These are phyloP conservation scores for Platalea minor DNA, from an alignment of 2,797 vertebrate species.

Conservation along the genomic window DNA sequence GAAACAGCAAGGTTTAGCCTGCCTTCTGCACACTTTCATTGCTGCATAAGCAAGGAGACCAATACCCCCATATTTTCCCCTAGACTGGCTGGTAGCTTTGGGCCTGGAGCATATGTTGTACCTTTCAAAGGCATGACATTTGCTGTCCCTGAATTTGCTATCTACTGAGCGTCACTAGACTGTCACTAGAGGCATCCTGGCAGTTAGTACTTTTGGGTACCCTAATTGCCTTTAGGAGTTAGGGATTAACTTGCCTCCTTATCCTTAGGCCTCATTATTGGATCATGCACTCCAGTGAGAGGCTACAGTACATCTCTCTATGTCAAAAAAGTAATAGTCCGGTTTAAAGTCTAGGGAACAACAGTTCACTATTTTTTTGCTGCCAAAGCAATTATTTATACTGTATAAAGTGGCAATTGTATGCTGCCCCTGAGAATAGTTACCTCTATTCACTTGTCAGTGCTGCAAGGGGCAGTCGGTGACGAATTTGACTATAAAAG, in stretches of 20 bases:
- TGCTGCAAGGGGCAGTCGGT: background rate
- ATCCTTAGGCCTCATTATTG: background rate
- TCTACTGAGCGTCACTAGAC: background rate
- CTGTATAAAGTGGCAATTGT: background rate
- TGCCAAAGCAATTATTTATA: background rate
- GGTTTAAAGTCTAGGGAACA: background rate
- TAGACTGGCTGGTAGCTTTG: background rate
- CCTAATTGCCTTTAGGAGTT: background rate
- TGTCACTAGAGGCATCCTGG: background rate
- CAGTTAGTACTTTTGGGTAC: background rate
- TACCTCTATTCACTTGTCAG: background rate
- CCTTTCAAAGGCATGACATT: background rate
- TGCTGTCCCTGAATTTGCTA: background rate
- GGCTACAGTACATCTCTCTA: background rate
- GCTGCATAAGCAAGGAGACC: background rate
- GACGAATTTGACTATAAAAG: background rate
- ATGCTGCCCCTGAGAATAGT: background rate
- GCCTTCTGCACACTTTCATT: background rate
- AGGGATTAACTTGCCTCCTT: background rate
- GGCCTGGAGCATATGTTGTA: background rate
- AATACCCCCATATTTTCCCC: background rate
- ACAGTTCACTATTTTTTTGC: background rate
- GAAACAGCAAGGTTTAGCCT: background rate
- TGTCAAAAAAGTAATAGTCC: background rate
- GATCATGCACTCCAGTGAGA: background rate